phyloP scores from a whole-genome alignment of 1,140 invertebrate species.

The Stegodyphus mimosarum region DNA sequence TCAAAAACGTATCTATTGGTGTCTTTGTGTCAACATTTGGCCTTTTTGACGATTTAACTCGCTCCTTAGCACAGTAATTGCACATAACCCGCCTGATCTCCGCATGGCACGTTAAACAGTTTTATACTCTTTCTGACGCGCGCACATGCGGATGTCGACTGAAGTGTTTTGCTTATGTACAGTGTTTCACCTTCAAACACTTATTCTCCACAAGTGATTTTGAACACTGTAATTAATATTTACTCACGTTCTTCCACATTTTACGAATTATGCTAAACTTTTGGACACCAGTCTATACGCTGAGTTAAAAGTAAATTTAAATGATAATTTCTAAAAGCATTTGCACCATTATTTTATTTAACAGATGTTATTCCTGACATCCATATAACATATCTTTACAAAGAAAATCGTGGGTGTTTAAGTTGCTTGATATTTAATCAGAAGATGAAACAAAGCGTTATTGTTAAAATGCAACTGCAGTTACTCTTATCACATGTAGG shows the following conservation, averaged over 20 bases:
- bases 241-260: background rate
- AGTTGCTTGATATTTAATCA: no score
- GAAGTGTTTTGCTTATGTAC: constrained; percentile 5
- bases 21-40: background rate
- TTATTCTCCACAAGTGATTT: background rate
- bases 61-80: background rate
- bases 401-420: no score
- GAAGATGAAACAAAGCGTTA: no score
- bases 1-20: constrained; percentile 9
- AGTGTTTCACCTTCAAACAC: constrained; percentile 2
- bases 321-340: no score
- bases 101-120: background rate
- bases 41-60: constrained; percentile 6
- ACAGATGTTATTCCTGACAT: no score
- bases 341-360: no score
- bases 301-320: no score
- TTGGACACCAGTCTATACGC: background rate
- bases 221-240: background rate
- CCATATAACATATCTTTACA: no score
- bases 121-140: background rate
- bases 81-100: background rate
- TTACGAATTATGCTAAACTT: constrained; percentile 14
- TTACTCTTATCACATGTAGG: no score
- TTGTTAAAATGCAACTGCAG: no score
- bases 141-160: background rate